These are phyloP conservation scores for Orbicella faveolata DNA, from an alignment of 64 coral and sea anemone genomes.

Conservation along the genomic window DNA sequence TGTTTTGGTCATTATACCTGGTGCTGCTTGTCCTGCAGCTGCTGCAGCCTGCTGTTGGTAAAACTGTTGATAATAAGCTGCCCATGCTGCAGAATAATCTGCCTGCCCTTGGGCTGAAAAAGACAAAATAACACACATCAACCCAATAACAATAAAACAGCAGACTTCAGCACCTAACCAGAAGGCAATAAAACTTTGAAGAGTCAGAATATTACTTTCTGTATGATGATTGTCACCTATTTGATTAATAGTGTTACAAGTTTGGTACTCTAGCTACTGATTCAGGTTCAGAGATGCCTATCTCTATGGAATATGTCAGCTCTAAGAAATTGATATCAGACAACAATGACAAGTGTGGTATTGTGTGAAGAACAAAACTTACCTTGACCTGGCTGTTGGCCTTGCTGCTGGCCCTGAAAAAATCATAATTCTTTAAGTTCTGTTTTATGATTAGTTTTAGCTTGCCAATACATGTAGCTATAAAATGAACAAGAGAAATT, in stretches of 20 bases:
- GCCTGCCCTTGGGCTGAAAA: constrained; percentile 61
- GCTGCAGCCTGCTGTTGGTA: constrained; percentile 95
- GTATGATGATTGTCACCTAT: no score
- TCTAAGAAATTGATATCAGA: no score
- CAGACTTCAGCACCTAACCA: neutral
- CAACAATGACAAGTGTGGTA: no score
- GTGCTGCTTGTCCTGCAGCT: constrained; percentile 74
- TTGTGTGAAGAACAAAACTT: neutral
- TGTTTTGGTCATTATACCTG: constrained; percentile 27
- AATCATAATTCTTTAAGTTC: neutral
- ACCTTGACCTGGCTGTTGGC: constrained; percentile 66
- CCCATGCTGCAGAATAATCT: constrained; percentile 98
- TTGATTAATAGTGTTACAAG: no score
- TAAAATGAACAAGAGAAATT: no score
- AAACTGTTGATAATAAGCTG: constrained; percentile 92
- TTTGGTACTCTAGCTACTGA: no score
- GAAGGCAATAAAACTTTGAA: neutral
- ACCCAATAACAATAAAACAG: neutral
- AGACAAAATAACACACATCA: neutral
- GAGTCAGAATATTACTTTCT: no score
- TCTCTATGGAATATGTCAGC: no score
- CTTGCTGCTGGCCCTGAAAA: constrained; percentile 55
- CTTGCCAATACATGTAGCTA: no score
- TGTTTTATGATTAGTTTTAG: neutral
- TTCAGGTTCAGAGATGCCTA: no score